These are phyloP conservation scores for Sardina pilchardus DNA, from an alignment of 2,113 vertebrate genomes.

Conservation along the genomic window DNA sequence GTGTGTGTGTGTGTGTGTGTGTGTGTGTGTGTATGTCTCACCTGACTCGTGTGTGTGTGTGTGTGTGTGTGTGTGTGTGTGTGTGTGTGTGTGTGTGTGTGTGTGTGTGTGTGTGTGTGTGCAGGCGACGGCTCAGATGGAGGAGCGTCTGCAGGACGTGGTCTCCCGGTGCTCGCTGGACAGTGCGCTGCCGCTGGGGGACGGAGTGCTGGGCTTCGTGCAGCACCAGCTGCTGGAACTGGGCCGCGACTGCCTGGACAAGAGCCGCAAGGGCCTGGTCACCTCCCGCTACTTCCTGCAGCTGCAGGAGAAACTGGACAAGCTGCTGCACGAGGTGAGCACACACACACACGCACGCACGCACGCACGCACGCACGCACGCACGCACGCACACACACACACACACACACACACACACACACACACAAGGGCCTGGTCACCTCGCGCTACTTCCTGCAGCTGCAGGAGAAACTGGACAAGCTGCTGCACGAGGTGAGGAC, in stretches of 20 bases:
- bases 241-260: slow-evolving; percentile 93
- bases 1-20: background rate
- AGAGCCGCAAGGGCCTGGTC: slow-evolving; percentile 87
- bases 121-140: slow-evolving; percentile 97
- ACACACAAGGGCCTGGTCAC: slow-evolving; percentile 82
- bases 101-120: background rate
- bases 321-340: slow-evolving; percentile 86
- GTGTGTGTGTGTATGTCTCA: background rate
- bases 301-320: slow-evolving; percentile 95
- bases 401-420: background rate
- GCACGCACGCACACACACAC: background rate
- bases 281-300: slow-evolving; percentile 95
- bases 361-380: background rate
- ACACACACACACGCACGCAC: background rate
- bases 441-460: slow-evolving; percentile 92
- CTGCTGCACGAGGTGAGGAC: slow-evolving; percentile 83
- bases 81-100: background rate
- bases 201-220: slow-evolving; percentile 95
- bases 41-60: background rate
- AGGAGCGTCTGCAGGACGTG: slow-evolving; percentile 88
- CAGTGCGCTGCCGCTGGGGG: slow-evolving; percentile 83
- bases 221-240: slow-evolving; percentile 95
- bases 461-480: slow-evolving; percentile 96
- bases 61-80: background rate
- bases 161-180: slow-evolving; percentile 79